Evolutionary conservation across 64 coral and sea anemone genomes (phyloP).

Genomic region (Montipora foliosa): DNA sequence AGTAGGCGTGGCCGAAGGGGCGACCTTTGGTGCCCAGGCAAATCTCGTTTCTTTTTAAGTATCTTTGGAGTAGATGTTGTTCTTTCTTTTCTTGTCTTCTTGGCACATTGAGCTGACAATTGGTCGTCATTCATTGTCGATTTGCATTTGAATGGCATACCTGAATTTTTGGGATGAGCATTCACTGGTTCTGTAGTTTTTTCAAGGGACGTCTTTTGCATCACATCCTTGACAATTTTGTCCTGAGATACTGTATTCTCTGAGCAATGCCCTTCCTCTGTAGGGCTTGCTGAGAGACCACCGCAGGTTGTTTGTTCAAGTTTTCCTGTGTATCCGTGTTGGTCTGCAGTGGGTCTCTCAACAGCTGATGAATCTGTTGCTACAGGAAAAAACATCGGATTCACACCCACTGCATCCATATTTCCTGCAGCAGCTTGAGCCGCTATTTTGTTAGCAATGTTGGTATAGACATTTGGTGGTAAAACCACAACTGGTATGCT

Average conservation of each 20-base stretch:
- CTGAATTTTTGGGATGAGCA: background rate
- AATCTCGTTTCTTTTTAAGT: constrained; percentile 8
- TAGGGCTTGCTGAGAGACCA: background rate
- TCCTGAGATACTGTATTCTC: background rate
- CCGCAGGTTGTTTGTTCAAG: background rate
- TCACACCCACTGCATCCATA: constrained; percentile 63
- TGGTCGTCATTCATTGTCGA: background rate
- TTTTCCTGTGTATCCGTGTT: background rate
- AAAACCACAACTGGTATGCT: constrained; percentile 71
- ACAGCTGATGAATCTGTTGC: constrained; percentile 14
- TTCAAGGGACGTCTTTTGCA: background rate
- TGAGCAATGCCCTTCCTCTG: background rate
- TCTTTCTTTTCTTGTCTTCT: constrained; percentile 6
- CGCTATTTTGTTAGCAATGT: constrained; percentile 46
- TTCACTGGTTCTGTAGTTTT: background rate
- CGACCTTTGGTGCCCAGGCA: constrained; percentile 6
- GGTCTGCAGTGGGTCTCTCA: background rate
- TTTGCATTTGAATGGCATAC: too few species aligned
- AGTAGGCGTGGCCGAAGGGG: constrained; percentile 42
- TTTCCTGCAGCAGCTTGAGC: constrained; percentile 49
- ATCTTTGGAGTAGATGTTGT: background rate
- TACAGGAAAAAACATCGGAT: constrained; percentile 44
- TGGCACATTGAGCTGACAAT: background rate
- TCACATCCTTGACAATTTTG: background rate
- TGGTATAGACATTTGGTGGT: constrained; percentile 59